phyloP scores from a whole-genome alignment of 2,888 invertebrate species.

The Standfussiana lucernea region DNA sequence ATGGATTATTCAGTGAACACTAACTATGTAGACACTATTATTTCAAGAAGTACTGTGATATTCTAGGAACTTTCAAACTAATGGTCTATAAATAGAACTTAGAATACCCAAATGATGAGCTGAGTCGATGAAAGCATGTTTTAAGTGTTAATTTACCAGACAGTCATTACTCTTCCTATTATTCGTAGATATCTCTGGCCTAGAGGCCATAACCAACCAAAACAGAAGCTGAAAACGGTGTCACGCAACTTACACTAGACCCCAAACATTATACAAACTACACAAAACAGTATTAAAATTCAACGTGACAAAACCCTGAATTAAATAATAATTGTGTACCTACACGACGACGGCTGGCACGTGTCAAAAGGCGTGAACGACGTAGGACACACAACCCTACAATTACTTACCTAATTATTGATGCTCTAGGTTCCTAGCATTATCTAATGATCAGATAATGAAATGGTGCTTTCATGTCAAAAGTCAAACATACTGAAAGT shows the following conservation, averaged over 20 bases:
- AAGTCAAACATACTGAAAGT: constrained; percentile 1
- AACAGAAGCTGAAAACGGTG: neutral
- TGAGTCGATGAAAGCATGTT: neutral
- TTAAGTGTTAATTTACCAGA: neutral
- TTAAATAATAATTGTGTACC: constrained; percentile 31
- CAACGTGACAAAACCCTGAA: constrained; percentile 33
- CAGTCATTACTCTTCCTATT: neutral
- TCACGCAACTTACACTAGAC: neutral
- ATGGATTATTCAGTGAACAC: constrained; percentile 25
- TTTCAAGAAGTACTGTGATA: neutral
- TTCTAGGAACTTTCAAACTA: neutral
- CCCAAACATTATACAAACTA: constrained; percentile 12
- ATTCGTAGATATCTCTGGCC: neutral
- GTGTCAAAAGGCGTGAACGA: neutral
- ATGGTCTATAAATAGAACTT: neutral
- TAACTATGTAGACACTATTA: constrained; percentile 7
- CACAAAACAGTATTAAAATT: constrained; percentile 37
- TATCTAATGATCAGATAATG: neutral
- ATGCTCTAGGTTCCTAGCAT: neutral
- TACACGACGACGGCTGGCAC: neutral
- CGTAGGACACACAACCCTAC: neutral
- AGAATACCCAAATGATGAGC: neutral
- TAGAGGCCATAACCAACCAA: neutral
- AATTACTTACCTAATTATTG: constrained; percentile 13
- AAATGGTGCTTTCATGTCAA: neutral